These are phyloP conservation scores for Otus scops DNA, from an alignment of 2,797 vertebrate species.

Conservation along the genomic window DNA sequence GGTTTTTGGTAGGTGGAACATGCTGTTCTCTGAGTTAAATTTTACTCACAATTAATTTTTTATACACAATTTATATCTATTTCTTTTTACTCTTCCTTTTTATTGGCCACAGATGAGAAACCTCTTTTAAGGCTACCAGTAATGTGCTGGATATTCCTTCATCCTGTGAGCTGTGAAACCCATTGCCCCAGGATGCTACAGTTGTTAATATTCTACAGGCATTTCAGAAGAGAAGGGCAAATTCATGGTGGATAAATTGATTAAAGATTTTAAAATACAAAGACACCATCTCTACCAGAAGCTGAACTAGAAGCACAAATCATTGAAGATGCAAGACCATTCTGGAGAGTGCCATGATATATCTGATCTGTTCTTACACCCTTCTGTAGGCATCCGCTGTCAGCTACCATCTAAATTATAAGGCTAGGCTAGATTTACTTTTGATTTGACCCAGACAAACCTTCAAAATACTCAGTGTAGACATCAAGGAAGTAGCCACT, in stretches of 20 bases:
- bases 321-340: background rate
- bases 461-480: background rate
- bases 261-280: background rate
- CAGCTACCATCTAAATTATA: background rate
- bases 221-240: background rate
- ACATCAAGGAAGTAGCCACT: background rate
- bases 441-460: background rate
- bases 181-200: background rate
- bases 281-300: background rate
- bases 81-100: background rate
- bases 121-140: background rate
- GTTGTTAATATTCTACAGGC: background rate
- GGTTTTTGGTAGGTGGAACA: background rate
- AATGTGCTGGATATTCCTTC: background rate
- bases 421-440: background rate
- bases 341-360: background rate
- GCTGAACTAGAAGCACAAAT: background rate
- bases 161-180: background rate
- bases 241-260: background rate
- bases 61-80: background rate
- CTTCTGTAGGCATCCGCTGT: background rate
- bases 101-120: background rate
- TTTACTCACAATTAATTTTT: background rate
- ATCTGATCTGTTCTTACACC: background rate
- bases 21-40: background rate